Evolutionary conservation across 2,888 invertebrate species (phyloP).

Genomic region (Lacanobia wlatinum): DNA sequence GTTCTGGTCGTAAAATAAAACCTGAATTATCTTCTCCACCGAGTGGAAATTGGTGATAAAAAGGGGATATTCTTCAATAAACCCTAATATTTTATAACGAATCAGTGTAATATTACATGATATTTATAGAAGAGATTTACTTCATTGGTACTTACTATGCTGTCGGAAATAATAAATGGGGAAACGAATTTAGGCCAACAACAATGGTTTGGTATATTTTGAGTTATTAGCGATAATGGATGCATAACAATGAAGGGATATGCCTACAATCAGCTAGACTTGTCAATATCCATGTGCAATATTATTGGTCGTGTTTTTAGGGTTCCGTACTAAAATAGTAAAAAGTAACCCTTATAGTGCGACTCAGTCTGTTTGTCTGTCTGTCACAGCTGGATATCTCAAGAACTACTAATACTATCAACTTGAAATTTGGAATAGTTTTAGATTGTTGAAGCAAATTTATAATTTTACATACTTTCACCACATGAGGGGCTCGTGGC

Average conservation of each 20-base stretch:
- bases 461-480: too few species aligned
- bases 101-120: slow-evolving; percentile 49
- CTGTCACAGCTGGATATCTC: too few species aligned
- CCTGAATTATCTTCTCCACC: slow-evolving; percentile 52
- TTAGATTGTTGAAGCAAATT: too few species aligned
- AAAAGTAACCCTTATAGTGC: too few species aligned
- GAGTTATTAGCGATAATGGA: not conserved
- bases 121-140: slow-evolving; percentile 48
- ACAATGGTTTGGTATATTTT: not conserved
- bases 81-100: slow-evolving; percentile 57
- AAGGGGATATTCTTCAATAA: slow-evolving; percentile 49
- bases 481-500: too few species aligned
- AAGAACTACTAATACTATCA: too few species aligned
- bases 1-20: slow-evolving; percentile 58
- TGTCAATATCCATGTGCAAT: too few species aligned
- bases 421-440: too few species aligned
- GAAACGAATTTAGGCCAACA: slow-evolving; percentile 13
- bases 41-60: slow-evolving; percentile 61
- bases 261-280: not conserved
- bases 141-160: slow-evolving; percentile 24
- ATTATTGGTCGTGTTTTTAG: too few species aligned
- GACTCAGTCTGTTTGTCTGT: too few species aligned
- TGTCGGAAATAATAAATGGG: slow-evolving; percentile 21
- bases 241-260: slow-evolving; percentile 1
- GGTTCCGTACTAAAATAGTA: too few species aligned